Evolutionary conservation across 1,140 invertebrate species (phyloP).

Genomic region (Ectropis grisescens): DNA sequence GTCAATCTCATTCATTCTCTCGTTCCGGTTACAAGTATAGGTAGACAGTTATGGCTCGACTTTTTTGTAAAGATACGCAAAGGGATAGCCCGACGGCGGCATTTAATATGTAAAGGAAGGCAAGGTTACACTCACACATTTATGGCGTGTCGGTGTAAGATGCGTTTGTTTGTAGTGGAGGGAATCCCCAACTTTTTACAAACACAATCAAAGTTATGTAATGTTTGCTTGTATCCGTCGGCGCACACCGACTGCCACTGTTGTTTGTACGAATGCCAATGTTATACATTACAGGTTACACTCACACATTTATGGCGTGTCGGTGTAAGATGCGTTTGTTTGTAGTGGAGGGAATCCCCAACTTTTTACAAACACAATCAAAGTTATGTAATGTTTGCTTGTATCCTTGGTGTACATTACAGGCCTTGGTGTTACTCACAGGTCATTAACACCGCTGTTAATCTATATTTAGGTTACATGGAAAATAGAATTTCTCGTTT

Average conservation of each 20-base stretch:
- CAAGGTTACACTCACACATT: conserved; percentile 64
- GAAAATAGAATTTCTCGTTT: no score
- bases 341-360: conserved; percentile 67
- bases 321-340: conserved; percentile 48
- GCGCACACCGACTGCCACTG: conserved; percentile 44
- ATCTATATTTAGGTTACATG: no score
- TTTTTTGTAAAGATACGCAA: conserved; percentile 61
- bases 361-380: conserved; percentile 69
- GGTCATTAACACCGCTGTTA: conserved; percentile 64
- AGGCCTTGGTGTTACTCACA: conserved; percentile 68
- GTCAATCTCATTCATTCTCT: conserved; percentile 62
- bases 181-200: conserved; percentile 69
- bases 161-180: conserved; percentile 60
- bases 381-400: conserved; percentile 67
- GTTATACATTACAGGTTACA: conserved; percentile 60
- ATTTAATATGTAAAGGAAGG: conserved; percentile 69
- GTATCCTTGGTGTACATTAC: no score
- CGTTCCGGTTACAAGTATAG: conserved; percentile 55
- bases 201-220: conserved; percentile 70
- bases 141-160: conserved; percentile 38
- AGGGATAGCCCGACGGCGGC: conserved; percentile 66
- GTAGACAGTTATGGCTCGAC: conserved; percentile 51
- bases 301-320: conserved; percentile 45
- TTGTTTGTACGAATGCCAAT: conserved; percentile 63
- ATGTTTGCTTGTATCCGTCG: conserved; percentile 62